Evolutionary conservation across 2,888 invertebrate genomes (phyloP).

Genomic region (Anarsia innoxiella): DNA sequence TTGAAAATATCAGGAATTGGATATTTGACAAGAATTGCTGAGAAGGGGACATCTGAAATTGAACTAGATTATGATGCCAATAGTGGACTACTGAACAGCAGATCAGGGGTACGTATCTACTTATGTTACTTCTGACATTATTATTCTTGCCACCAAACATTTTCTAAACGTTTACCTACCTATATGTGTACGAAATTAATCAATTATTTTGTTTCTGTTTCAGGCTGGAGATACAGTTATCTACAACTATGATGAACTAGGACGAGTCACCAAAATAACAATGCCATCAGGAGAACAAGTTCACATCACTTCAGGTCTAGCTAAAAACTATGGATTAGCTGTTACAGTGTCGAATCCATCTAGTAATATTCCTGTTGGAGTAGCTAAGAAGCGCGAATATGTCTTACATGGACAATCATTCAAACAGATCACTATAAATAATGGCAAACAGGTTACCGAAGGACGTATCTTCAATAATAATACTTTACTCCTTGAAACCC

Average conservation of each 20-base stretch:
- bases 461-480: constrained; percentile 86
- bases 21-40: constrained; percentile 89
- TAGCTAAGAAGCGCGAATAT: constrained; percentile 75
- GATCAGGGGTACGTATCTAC: constrained; percentile 82
- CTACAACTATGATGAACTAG: constrained; percentile 93
- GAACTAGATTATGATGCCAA: constrained; percentile 93
- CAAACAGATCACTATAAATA: constrained; percentile 80
- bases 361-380: constrained; percentile 69
- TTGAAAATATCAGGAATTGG: constrained; percentile 95
- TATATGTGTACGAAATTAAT: neutral
- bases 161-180: no score
- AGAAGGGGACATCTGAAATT: constrained; percentile 91
- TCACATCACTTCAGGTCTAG: constrained; percentile 84
- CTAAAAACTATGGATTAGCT: constrained; percentile 84
- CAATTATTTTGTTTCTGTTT: constrained; percentile 25
- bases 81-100: constrained; percentile 88
- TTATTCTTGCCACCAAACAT: no score
- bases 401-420: constrained; percentile 79
- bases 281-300: constrained; percentile 94
- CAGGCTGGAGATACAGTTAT: constrained; percentile 90
- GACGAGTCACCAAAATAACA: constrained; percentile 89
- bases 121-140: no score
- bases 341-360: constrained; percentile 80
- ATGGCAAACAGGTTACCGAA: constrained; percentile 82
- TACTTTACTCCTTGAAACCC: constrained; percentile 83